phyloP scores from a whole-genome alignment of 2,888 invertebrate genomes.

The Laspeyria flexula region DNA sequence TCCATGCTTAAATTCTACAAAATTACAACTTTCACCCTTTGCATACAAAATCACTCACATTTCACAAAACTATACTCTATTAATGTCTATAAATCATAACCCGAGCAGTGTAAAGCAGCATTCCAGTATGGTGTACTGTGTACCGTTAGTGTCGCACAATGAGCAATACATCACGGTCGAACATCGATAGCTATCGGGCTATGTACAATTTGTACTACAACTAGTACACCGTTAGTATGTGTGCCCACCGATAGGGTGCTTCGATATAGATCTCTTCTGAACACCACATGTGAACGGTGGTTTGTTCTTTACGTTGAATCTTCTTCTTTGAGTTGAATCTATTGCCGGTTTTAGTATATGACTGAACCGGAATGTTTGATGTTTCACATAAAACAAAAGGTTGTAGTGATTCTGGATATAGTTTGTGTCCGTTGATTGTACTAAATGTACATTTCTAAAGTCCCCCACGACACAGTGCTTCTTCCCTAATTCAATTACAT shows the following conservation, averaged over 20 bases:
- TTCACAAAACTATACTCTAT: neutral
- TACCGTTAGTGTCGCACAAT: constrained; percentile 38
- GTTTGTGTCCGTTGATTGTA: neutral
- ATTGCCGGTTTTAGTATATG: no score
- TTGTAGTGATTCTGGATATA: no score
- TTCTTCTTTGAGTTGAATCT: no score
- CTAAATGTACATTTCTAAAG: no score
- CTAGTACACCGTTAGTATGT: neutral
- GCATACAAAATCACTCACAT: neutral
- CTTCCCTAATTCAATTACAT: no score
- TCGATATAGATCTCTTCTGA: neutral
- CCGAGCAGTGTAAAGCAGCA: neutral
- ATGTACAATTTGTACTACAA: constrained; percentile 30
- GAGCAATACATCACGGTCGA: constrained; percentile 25
- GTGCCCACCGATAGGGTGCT: neutral
- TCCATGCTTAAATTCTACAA: no score
- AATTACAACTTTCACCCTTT: no score
- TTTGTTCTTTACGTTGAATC: no score
- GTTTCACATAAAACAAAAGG: no score
- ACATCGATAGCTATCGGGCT: constrained; percentile 29
- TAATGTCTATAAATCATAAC: neutral
- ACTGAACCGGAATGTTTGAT: no score
- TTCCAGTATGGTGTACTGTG: constrained; percentile 6
- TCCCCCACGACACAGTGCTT: no score
- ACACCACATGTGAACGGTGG: neutral